Evolutionary conservation across 2,888 invertebrate genomes (phyloP), one percentile per base, ranked within the genome.

Genomic region (Acrobasis suavella): DNA sequence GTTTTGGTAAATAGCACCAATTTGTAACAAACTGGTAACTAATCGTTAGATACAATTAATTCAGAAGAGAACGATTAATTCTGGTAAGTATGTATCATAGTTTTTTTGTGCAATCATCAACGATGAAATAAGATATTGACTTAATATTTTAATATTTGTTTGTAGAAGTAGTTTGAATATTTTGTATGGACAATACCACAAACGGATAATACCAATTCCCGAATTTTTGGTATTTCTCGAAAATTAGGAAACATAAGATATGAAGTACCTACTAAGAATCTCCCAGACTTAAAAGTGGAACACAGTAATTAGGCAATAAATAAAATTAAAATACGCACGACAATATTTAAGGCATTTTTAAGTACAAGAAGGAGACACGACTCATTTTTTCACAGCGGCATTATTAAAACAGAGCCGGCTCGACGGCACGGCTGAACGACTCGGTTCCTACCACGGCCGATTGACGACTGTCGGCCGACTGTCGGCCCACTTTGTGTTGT

Each of bases 381-480:
- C 42, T 55, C 60, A 56, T 61, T 67, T 64, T 65, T 63, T 66
- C 67, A 68, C 64, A 68, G 77, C 78, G 79, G 82, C 69, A 67
- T 80, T 76, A 81, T 81, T 80, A 83, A 85, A 86, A 85, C 80
- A 82, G n/a, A n/a, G 32, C 32, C 32, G 32, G 32, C 32, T 7
- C 32, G 32, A 32, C 72, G 82, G 77, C 76, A 73, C 82, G 78
- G 70, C 68, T 87, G 86, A 87, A 87, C 87, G 91, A 85, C 75
- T 81, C 83, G 81, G 72, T 87, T 85, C 71, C 62, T 66, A 65
- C 69, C 81, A 87, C 83, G 89, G 82, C 69, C 84, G 77, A 88
- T 88, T 89, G 70, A 72, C 70, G 70, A 67, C 68, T 67, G 67
- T 72, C 73, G 65, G 70, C 74, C 72, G 78, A 76, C 76, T 74